Conservation (phyloP, 2,797 vertebrate species). For the Neoniphon sammara region DNA sequence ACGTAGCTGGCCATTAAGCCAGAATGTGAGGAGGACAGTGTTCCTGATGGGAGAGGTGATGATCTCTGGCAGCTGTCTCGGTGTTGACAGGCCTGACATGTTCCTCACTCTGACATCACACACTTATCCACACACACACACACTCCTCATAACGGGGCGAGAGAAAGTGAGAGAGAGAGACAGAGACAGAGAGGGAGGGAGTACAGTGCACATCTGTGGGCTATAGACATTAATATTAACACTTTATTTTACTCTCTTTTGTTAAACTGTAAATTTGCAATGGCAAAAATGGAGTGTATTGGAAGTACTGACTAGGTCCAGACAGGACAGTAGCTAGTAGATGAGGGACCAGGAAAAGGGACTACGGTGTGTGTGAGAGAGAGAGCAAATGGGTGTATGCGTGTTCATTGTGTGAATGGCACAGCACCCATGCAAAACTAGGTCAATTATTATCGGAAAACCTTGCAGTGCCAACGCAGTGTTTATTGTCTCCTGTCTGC, state of each 20-base stretch:
- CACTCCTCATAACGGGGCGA: neutral
- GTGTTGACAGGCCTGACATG: slow-evolving; percentile 63
- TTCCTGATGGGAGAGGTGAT: slow-evolving; percentile 59
- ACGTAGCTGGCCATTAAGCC: slow-evolving; percentile 51
- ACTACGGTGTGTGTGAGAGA: neutral
- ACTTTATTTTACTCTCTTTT: slow-evolving; percentile 11
- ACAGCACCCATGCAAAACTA: slow-evolving; percentile 11
- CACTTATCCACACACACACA: slow-evolving; percentile 14
- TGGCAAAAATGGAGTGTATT: slow-evolving; percentile 9
- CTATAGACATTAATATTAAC: neutral
- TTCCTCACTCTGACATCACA: slow-evolving; percentile 58
- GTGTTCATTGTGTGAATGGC: slow-evolving; percentile 7
- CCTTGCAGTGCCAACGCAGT: neutral
- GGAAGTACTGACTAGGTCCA: neutral
- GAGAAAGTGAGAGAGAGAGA: neutral
- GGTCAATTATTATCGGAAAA: slow-evolving; percentile 16
- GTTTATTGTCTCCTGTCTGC: slow-evolving; percentile 2
- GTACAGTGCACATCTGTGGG: neutral
- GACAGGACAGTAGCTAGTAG: neutral
- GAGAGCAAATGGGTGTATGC: neutral
- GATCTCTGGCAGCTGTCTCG: slow-evolving; percentile 60
- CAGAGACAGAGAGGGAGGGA: neutral
- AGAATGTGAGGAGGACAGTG: slow-evolving; percentile 33
- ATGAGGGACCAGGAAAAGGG: neutral
- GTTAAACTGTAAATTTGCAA: slow-evolving; percentile 42